Evolutionary conservation across 2,888 invertebrate species (phyloP).

Genomic region (Tanypteryx hageni): DNA sequence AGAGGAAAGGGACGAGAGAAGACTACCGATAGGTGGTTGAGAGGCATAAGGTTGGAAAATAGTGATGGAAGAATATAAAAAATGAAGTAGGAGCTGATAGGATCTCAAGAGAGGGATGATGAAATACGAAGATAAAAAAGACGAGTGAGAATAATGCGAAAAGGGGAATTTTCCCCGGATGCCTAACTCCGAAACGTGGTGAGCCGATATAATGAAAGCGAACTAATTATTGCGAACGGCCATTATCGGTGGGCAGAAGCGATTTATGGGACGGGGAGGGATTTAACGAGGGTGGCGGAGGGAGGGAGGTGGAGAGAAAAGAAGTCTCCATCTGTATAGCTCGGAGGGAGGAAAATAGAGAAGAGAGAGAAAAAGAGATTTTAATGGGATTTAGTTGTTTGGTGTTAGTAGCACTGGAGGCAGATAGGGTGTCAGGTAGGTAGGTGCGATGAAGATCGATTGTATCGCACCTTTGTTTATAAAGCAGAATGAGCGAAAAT

Average conservation of each 20-base stretch:
- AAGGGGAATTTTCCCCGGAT: conserved; percentile 29
- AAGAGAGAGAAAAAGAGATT: no score
- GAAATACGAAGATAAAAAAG: no score
- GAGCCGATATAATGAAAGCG: conserved; percentile 46
- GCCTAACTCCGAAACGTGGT: conserved; percentile 25
- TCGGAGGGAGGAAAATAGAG: background rate
- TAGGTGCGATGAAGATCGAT: conserved; percentile 41
- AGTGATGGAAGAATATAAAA: background rate
- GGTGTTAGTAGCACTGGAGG: background rate
- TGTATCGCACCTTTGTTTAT: no score
- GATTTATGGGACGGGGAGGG: conserved; percentile 14
- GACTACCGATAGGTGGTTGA: background rate
- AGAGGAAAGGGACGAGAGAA: background rate
- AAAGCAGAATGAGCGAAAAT: no score
- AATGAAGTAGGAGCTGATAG: background rate
- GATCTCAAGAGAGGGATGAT: background rate
- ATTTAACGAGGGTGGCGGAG: conserved; percentile 3
- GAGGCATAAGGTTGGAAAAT: background rate
- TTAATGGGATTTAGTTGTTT: conserved; percentile 35
- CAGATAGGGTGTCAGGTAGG: background rate
- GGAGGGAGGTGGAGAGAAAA: background rate
- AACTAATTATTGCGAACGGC: conserved; percentile 45
- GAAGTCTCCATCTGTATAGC: background rate
- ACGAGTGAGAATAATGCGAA: background rate
- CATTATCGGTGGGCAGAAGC: conserved; percentile 11